Conservation (phyloP, 2,113 vertebrate genomes). For the Elephantulus edwardii region DNA sequence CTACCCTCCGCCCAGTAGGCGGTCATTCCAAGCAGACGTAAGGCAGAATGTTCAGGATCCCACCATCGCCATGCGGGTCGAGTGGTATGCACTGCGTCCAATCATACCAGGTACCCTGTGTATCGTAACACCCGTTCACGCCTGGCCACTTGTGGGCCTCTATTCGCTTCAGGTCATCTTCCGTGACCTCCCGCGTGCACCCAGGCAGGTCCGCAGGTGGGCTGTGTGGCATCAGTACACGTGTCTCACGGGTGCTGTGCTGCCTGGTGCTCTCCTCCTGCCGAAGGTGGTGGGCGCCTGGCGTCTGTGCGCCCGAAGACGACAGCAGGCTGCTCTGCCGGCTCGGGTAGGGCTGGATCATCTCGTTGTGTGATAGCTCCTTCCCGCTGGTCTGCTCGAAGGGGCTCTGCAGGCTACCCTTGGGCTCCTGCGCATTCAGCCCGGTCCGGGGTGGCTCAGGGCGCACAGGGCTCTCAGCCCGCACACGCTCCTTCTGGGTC, state of each 20-base stretch:
- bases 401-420: conserved; percentile 87
- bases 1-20: conserved; percentile 67
- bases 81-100: conserved; percentile 97
- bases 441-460: conserved; percentile 90
- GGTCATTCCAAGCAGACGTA: conserved; percentile 96
- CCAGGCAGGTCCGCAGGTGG: conserved; percentile 89
- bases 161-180: conserved; percentile 88
- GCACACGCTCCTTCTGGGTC: conserved; percentile 87
- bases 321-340: conserved; percentile 94
- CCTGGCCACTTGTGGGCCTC: conserved; percentile 91
- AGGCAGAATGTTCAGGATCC: conserved; percentile 94
- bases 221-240: conserved; percentile 85
- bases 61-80: conserved; percentile 92
- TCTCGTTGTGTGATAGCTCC: conserved; percentile 93
- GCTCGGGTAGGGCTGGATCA: conserved; percentile 95
- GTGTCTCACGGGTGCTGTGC: conserved; percentile 86
- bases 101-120: conserved; percentile 95
- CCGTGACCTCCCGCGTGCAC: conserved; percentile 87
- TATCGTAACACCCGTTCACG: conserved; percentile 96
- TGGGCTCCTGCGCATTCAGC: conserved; percentile 84
- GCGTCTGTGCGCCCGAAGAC: conserved; percentile 89
- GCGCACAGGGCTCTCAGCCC: conserved; percentile 81
- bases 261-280: conserved; percentile 87
- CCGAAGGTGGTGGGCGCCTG: conserved; percentile 90
- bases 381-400: conserved; percentile 97